Conservation (phyloP, 2,888 invertebrate genomes). For the Amphiduros pacificus region DNA sequence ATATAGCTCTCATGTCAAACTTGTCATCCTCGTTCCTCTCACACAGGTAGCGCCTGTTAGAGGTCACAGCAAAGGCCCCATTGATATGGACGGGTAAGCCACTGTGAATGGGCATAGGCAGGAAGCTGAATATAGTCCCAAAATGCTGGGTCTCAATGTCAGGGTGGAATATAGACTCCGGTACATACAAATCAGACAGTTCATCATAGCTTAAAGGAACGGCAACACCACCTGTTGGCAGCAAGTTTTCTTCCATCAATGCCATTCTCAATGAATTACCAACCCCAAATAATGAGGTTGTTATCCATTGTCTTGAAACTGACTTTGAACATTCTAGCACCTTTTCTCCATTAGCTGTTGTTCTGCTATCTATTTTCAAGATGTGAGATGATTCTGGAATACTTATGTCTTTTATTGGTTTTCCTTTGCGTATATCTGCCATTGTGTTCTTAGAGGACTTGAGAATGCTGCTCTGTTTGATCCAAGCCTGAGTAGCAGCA, state of each 20-base stretch:
- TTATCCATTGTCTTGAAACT: constrained; percentile 31
- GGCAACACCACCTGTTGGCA: constrained; percentile 42
- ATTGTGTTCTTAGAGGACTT: constrained; percentile 17
- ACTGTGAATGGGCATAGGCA: constrained; percentile 45
- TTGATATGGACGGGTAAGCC: constrained; percentile 49
- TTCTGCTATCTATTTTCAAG: neutral
- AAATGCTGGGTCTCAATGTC: neutral
- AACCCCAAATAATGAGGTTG: constrained; percentile 27
- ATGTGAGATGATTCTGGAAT: neutral
- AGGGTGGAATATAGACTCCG: constrained; percentile 12
- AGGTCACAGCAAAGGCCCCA: constrained; percentile 46
- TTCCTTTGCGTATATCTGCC: constrained; percentile 1
- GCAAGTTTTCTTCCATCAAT: constrained; percentile 30
- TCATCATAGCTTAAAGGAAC: constrained; percentile 30
- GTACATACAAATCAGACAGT: constrained; percentile 11
- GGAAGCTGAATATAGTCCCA: constrained; percentile 44
- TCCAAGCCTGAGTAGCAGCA: constrained; percentile 8
- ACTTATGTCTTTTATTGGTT: neutral
- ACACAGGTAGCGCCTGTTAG: constrained; percentile 41
- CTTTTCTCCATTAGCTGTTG: no score
- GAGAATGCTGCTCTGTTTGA: constrained; percentile 15
- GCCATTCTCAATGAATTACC: constrained; percentile 30
- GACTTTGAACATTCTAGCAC: no score
- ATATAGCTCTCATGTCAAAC: constrained; percentile 30
- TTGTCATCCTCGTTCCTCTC: constrained; percentile 45